Evolutionary conservation across 2,113 vertebrate genomes (phyloP), one percentile per base, ranked within the genome.

Genomic region (Cyanoramphus novaezelandiae): DNA sequence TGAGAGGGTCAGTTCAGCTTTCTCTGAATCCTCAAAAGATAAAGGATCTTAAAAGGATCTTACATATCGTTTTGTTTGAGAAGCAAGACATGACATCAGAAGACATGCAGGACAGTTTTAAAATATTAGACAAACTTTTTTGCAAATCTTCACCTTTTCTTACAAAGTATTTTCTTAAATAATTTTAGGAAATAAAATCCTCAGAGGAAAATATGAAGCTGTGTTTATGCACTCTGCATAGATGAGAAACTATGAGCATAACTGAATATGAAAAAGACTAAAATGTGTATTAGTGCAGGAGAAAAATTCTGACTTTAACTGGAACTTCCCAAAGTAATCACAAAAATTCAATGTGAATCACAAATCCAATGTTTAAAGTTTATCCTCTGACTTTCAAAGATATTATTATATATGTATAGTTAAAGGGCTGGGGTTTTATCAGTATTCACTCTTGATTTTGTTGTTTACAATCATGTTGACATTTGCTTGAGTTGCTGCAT

Each of bases 401-500:
- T 49, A 57, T 75, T 31, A 41, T 68, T 79, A 29, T 7, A 47
- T 4, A 17, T 12, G 5, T 33, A 39, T 6, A 10, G 3, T 57
- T 74, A 74, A 5, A 77, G 4, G 8, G 16, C 8, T 63, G 14
- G 8, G 0, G 0, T 47, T 74, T 68, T 52, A 46, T 33, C 39
- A 82, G 31, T 7, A 41, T 31, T 91, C 37, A 63, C 19, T 91
- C 13, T 53, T 77, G 10, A 18, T 80, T 47, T 82, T 49, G 1
- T 62, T 92, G 19, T 41, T 83, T 70, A 39, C 33, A n/a, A 70
- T 63, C 46, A 64, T 20, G 11, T 47, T 67, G 70, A 89, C 33
- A 81, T 79, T 57, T 82, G 31, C 37, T 72, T 47, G 78, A 85
- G 35, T 55, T 88, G 68, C 50, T 64, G 35, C 11, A 3, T 79